phyloP scores from a whole-genome alignment of 2,888 invertebrate species.

The Aspidiotus destructor region DNA sequence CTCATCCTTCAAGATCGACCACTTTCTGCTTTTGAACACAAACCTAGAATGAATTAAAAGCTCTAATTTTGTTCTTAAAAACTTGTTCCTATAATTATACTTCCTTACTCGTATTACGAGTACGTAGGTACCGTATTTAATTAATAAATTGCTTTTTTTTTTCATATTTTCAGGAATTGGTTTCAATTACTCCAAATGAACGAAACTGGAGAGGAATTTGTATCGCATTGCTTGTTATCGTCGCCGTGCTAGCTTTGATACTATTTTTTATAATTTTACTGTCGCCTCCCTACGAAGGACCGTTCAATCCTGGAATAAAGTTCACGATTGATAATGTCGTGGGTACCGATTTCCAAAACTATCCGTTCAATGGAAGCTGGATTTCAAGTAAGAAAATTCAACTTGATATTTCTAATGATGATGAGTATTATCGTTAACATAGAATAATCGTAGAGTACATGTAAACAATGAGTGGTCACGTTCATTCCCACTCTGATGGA shows the following conservation, averaged over 20 bases:
- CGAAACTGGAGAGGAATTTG: conserved; percentile 91
- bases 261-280: conserved; percentile 84
- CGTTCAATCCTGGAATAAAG: conserved; percentile 55
- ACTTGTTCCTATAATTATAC: too few species aligned
- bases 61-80: too few species aligned
- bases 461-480: not conserved
- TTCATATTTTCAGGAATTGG: conserved; percentile 63
- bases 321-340: conserved; percentile 56
- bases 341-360: conserved; percentile 41
- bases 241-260: conserved; percentile 77
- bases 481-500: not conserved
- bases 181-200: conserved; percentile 73
- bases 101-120: not conserved
- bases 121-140: not conserved
- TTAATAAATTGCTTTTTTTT: too few species aligned
- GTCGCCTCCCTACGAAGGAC: conserved; percentile 66
- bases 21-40: too few species aligned
- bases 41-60: too few species aligned
- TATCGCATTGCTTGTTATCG: conserved; percentile 82
- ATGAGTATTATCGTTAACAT: not conserved
- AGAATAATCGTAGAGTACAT: not conserved
- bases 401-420: not conserved
- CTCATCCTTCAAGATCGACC: too few species aligned
- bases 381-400: conserved; percentile 50
- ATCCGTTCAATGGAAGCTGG: conserved; percentile 68